Evolutionary conservation across 2,888 invertebrate genomes (phyloP).

Genomic region (Nomada fucata): DNA sequence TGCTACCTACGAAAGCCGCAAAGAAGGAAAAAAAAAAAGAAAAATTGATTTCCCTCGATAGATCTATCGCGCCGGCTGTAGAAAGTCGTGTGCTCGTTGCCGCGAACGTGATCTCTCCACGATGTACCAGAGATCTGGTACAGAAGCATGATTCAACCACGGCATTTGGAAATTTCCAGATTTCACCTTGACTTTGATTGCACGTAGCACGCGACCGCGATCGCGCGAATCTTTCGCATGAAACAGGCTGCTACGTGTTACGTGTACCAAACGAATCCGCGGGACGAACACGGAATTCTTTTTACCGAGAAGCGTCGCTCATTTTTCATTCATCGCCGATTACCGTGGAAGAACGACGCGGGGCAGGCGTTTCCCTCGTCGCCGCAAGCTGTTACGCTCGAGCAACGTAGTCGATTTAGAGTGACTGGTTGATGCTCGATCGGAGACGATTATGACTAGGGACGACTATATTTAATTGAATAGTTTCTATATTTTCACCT

Average conservation of each 20-base stretch:
- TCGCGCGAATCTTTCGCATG: slow-evolving; percentile 56
- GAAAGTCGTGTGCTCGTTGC: slow-evolving; percentile 24
- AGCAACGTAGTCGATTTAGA: background rate
- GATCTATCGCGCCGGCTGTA: slow-evolving; percentile 12
- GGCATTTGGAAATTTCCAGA: slow-evolving; percentile 64
- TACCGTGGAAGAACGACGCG: slow-evolving; percentile 5
- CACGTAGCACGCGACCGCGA: slow-evolving; percentile 59
- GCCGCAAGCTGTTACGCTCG: background rate
- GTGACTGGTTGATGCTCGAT: background rate
- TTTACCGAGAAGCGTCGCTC: slow-evolving; percentile 14
- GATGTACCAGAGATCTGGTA: slow-evolving; percentile 49
- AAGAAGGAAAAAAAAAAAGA: background rate
- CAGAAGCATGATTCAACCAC: slow-evolving; percentile 50
- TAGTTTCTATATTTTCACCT: too few species aligned
- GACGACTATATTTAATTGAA: too few species aligned
- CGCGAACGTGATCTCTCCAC: slow-evolving; percentile 28
- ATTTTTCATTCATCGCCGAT: slow-evolving; percentile 33
- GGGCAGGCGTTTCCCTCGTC: slow-evolving; percentile 9
- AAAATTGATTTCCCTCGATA: slow-evolving; percentile 16
- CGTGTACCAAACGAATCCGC: slow-evolving; percentile 36
- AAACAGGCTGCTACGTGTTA: slow-evolving; percentile 33
- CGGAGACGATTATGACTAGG: too few species aligned
- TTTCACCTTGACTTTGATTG: slow-evolving; percentile 73
- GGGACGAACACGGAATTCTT: slow-evolving; percentile 32
- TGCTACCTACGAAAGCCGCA: too few species aligned